phyloP scores from a whole-genome alignment of 2,797 vertebrate species.

The Rhodeus uyekii region DNA sequence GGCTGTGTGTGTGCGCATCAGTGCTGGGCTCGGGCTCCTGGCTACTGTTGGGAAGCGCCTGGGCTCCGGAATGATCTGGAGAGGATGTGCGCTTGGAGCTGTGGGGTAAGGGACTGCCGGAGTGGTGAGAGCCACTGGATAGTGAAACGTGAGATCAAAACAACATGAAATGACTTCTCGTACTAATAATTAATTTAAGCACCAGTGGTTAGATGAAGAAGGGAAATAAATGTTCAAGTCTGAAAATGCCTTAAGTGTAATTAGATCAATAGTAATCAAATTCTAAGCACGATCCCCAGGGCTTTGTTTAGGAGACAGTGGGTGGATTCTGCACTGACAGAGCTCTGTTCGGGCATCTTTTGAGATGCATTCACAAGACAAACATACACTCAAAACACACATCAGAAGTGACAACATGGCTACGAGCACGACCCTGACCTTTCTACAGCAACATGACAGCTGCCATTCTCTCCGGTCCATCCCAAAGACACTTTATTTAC shows the following conservation, averaged over 20 bases:
- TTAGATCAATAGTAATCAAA: neutral
- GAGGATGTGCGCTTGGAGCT: slow-evolving; percentile 84
- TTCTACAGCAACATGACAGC: slow-evolving; percentile 8
- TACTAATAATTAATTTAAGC: neutral
- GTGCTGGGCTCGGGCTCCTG: slow-evolving; percentile 61
- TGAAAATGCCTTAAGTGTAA: neutral
- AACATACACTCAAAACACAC: slow-evolving; percentile 8
- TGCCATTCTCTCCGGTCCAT: slow-evolving; percentile 1
- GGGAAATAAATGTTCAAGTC: neutral
- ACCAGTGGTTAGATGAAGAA: neutral
- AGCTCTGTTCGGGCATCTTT: neutral
- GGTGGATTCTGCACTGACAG: neutral
- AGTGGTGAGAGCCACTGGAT: slow-evolving; percentile 89
- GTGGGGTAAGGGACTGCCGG: slow-evolving; percentile 86
- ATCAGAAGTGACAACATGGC: slow-evolving; percentile 30
- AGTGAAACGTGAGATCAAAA: slow-evolving; percentile 60
- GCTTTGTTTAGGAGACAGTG: neutral
- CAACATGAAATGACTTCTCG: neutral
- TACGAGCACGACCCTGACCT: slow-evolving; percentile 25
- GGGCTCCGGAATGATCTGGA: slow-evolving; percentile 91
- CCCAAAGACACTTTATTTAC: neutral
- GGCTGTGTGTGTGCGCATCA: slow-evolving; percentile 77
- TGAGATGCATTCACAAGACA: neutral
- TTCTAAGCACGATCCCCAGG: neutral
- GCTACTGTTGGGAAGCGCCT: slow-evolving; percentile 84